Percentiles rank a stretch among this genome's conserved stretches.
phyloP scores from a whole-genome alignment of 2,888 invertebrate species.

The Rugalucina vietnamica region DNA sequence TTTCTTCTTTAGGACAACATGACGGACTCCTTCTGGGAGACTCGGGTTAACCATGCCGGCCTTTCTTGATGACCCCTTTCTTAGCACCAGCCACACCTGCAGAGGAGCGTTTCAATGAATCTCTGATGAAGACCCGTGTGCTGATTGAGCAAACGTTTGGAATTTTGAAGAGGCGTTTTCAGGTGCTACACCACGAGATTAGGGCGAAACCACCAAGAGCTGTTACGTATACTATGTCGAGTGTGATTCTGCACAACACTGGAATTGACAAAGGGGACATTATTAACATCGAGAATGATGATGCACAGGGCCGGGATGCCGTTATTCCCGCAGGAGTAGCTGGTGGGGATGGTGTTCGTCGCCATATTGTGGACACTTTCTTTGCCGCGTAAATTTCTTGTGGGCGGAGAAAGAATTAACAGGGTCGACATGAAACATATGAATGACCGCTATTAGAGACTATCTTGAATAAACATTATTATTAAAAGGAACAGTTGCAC shows the following conservation, averaged over 20 bases:
- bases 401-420: no score
- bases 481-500: no score
- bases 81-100: background rate
- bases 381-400: background rate
- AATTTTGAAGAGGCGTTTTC: slow-evolving; percentile 36
- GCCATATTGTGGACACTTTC: slow-evolving; percentile 1
- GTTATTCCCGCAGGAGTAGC: background rate
- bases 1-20: slow-evolving; percentile 7
- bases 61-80: slow-evolving; percentile 38
- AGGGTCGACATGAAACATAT: no score
- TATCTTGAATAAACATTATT: no score
- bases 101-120: slow-evolving; percentile 24
- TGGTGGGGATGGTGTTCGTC: background rate
- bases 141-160: slow-evolving; percentile 43
- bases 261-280: slow-evolving; percentile 19
- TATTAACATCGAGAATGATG: background rate
- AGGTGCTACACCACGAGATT: slow-evolving; percentile 8
- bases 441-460: no score
- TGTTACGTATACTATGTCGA: background rate
- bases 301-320: background rate
- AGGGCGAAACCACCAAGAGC: slow-evolving; percentile 14
- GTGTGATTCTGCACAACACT: slow-evolving; percentile 40
- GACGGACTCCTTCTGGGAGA: slow-evolving; percentile 40
- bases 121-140: slow-evolving; percentile 24
- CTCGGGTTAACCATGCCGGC: slow-evolving; percentile 22